These are phyloP conservation scores for Chaunax sp. DNA, from an alignment of 2,797 vertebrate genomes.

Conservation along the genomic window DNA sequence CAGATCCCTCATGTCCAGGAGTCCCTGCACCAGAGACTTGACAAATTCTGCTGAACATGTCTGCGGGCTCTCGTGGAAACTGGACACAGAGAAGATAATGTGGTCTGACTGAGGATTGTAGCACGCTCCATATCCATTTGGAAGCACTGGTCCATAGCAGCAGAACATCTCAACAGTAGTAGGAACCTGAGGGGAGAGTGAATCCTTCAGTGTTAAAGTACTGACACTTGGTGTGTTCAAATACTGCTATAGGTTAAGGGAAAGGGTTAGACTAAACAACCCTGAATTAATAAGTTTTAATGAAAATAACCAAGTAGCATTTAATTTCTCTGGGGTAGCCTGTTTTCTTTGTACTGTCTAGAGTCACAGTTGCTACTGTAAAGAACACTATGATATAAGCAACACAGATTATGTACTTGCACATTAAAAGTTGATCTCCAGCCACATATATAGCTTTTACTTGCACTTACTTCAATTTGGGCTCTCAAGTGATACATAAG, in stretches of 20 bases:
- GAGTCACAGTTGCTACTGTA: no score
- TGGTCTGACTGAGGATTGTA: slow-evolving; percentile 94
- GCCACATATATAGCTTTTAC: no score
- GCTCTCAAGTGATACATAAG: no score
- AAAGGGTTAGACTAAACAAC: neutral
- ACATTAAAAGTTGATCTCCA: no score
- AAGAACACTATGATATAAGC: no score
- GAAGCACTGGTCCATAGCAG: slow-evolving; percentile 96
- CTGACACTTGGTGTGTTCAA: slow-evolving; percentile 1
- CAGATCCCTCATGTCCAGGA: slow-evolving; percentile 88
- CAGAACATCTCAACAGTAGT: slow-evolving; percentile 95
- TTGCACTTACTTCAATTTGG: no score
- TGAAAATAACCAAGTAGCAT: no score
- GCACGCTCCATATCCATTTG: slow-evolving; percentile 92
- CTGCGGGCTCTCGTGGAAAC: slow-evolving; percentile 88
- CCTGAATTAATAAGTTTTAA: neutral
- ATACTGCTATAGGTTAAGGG: neutral
- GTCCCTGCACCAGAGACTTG: slow-evolving; percentile 85
- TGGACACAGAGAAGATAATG: slow-evolving; percentile 94
- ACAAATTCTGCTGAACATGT: slow-evolving; percentile 88
- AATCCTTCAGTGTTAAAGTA: slow-evolving; percentile 3
- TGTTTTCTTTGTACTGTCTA: no score
- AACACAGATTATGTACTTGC: no score
- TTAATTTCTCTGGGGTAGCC: no score
- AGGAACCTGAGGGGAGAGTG: slow-evolving; percentile 86